A percentile compares a stretch with the other conserved stretches of the same genome.
These are phyloP conservation scores for Cygnus atratus DNA, from an alignment of 2,113 vertebrate genomes.

Conservation along the genomic window DNA sequence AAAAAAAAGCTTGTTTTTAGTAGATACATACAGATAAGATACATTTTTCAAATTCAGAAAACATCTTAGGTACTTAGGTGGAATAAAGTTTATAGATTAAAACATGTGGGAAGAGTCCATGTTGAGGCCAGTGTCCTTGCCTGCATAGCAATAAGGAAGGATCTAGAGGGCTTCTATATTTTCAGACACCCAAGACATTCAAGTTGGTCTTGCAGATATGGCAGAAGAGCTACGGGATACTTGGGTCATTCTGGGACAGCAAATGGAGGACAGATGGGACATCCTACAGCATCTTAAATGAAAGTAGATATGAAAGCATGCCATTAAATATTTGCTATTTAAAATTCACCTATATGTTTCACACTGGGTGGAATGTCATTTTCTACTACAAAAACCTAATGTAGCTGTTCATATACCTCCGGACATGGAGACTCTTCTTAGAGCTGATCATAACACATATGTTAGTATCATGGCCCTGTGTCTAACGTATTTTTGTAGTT, in stretches of 20 bases:
- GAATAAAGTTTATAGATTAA: neutral
- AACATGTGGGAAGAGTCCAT: neutral
- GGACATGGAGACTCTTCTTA: neutral
- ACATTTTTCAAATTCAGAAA: neutral
- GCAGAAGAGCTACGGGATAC: neutral
- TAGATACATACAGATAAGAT: neutral
- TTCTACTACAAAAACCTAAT: neutral
- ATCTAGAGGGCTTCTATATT: neutral
- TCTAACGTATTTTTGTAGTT: neutral
- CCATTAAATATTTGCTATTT: neutral
- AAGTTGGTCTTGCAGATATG: neutral
- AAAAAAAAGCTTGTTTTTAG: neutral
- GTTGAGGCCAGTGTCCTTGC: neutral
- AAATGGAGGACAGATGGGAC: neutral
- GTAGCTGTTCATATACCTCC: neutral
- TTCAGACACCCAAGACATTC: neutral
- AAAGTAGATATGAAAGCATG: neutral
- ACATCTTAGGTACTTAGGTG: fast-evolving
- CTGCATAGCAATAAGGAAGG: neutral
- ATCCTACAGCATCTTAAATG: neutral
- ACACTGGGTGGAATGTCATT: neutral
- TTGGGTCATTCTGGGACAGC: neutral
- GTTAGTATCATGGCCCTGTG: neutral
- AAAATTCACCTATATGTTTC: neutral
- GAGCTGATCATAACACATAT: neutral